A percentile compares a stretch with the other conserved stretches of the same genome.
Conservation (phyloP, 2,113 vertebrate species). For the Leptosomus discolor region DNA sequence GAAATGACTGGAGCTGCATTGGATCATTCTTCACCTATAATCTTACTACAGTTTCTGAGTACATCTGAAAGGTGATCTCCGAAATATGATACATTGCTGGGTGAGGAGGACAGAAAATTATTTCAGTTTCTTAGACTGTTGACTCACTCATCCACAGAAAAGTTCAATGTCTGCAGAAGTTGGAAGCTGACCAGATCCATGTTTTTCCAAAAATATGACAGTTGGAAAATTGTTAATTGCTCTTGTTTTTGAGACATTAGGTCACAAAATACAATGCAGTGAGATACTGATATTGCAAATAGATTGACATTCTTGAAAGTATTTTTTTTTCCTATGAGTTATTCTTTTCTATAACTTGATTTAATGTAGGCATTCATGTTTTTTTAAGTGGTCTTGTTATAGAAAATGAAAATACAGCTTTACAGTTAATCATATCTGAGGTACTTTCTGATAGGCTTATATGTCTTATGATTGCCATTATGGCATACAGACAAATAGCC, state of each 20-base stretch:
- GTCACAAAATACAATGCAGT: background rate
- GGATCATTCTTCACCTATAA: background rate
- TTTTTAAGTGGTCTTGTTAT: background rate
- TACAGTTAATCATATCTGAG: background rate
- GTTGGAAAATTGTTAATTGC: background rate
- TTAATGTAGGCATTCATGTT: background rate
- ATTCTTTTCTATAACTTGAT: background rate
- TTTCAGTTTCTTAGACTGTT: background rate
- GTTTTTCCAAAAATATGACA: background rate
- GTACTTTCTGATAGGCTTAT: background rate
- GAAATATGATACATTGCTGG: background rate
- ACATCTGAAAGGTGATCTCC: background rate
- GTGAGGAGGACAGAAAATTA: background rate
- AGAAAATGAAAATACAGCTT: background rate
- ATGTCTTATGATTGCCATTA: background rate
- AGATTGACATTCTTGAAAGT: background rate
- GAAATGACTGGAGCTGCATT: background rate
- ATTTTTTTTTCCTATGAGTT: background rate
- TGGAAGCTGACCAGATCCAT: background rate
- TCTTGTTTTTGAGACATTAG: background rate
- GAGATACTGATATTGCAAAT: background rate
- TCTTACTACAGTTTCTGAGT: background rate
- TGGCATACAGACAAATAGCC: background rate
- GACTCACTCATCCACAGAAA: background rate
- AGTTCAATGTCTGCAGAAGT: background rate